A percentile compares a stretch with the other conserved stretches of the same genome.
Evolutionary conservation across 2,113 vertebrate genomes (phyloP).

Genomic region (Tupaia tana): DNA sequence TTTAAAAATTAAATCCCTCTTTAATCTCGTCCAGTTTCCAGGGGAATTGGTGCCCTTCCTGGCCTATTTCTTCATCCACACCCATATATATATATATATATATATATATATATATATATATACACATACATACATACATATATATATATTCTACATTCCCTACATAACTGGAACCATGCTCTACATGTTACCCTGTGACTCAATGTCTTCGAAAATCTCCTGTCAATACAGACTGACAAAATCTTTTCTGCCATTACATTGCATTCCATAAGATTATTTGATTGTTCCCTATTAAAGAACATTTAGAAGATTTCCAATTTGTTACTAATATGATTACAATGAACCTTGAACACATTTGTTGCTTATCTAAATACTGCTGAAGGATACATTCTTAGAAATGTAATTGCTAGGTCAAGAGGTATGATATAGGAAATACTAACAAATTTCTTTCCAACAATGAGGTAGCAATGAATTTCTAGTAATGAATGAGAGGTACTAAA

Average conservation of each 20-base stretch:
- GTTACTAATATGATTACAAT: not conserved
- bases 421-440: not conserved
- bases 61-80: not conserved
- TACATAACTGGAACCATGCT: not conserved
- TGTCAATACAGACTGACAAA: not conserved
- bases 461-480: not conserved
- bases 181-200: not conserved
- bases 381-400: not conserved
- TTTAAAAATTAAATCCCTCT: not conserved
- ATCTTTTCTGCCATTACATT: not conserved
- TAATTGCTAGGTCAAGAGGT: not conserved
- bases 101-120: too few species aligned
- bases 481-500: not conserved
- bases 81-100: not conserved
- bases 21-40: not conserved
- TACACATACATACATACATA: too few species aligned
- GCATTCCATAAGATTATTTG: not conserved
- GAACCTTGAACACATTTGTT: not conserved
- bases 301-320: not conserved
- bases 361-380: not conserved
- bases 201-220: not conserved
- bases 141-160: not conserved
- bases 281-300: not conserved
- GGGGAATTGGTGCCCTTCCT: not conserved
- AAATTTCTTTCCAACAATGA: slow-evolving; percentile 28